Evolutionary conservation across 2,797 vertebrate species (phyloP), one percentile per base, ranked within the genome.

Genomic region (Delichon dasypus): DNA sequence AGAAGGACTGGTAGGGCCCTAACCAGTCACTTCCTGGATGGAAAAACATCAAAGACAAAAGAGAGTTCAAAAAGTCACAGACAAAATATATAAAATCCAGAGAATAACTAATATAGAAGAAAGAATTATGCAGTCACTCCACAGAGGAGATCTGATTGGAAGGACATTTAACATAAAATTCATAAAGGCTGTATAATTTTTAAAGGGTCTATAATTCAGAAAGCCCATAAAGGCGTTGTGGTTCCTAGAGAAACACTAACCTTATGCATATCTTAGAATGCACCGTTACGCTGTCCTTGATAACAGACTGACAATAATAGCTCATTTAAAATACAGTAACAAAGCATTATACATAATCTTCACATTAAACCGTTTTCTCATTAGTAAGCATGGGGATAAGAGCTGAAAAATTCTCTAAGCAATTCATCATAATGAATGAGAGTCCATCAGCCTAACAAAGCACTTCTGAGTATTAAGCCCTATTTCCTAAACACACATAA

Each of bases 371-470:
- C 9, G 2, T 75, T 61, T 91, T 45, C 81, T 93, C 81, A 76
- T 81, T 87, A 86, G 64, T 61, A 88, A 78, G 70, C 78, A 79
- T 42, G 60, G 29, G 47, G 47, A 68, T 61, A 65, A 72, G 23
- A 91, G 64, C 67, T 82, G 82, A 91, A 89, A 60, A 79, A 90
- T 45, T 68, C 62, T 93, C 74, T 72, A 64, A 81, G 80, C 73
- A 67, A 83, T 84, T 90, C 70, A 74, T 67, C 61, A 74, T 45
- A 77, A 90, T 38, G 54, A 89, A 87, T 84, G 77, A 94, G 87
- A 90, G 90, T 65, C 66, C 62, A 89, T 84, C 77, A n/a, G 58
- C 42, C 66, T 88, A 92, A 93, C 60, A 88, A 88, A 71, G 73
- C 36, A 45, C 62, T 74, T 81, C 34, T 68, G 50, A 92, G 74